These are phyloP conservation scores for Patella ulyssiponensis DNA, from an alignment of 2,888 invertebrate genomes.

Conservation along the genomic window DNA sequence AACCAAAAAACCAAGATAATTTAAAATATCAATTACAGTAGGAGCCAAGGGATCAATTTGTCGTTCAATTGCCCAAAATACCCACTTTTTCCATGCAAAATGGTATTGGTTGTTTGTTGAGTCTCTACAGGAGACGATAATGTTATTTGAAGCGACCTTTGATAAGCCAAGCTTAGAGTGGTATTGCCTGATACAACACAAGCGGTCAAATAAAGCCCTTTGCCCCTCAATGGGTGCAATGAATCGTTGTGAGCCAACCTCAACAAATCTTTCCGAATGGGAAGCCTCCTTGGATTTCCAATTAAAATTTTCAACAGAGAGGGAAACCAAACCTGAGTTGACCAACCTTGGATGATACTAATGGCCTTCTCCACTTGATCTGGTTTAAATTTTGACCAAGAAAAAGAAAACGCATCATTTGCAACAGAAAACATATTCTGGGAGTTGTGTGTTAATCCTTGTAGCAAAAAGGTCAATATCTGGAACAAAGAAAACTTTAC, in stretches of 20 bases:
- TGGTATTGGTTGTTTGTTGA: constrained; percentile 27
- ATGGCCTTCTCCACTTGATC: neutral
- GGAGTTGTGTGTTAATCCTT: constrained; percentile 27
- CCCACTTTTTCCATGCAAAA: constrained; percentile 32
- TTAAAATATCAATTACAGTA: constrained; percentile 21
- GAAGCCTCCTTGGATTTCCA: constrained; percentile 26
- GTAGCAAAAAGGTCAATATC: constrained; percentile 38
- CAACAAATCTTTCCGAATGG: constrained; percentile 32
- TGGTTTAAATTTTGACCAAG: constrained; percentile 30
- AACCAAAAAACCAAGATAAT: constrained; percentile 13
- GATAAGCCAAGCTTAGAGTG: constrained; percentile 31
- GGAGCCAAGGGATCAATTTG: constrained; percentile 27
- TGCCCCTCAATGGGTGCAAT: constrained; percentile 25
- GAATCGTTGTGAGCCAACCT: constrained; percentile 26
- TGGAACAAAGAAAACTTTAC: no score
- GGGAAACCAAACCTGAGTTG: neutral
- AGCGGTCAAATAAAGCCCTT: constrained; percentile 19
- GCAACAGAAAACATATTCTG: constrained; percentile 21
- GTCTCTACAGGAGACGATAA: constrained; percentile 4
- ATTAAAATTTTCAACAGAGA: constrained; percentile 6
- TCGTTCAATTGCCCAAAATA: constrained; percentile 32
- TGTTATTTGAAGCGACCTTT: constrained; percentile 19
- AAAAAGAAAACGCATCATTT: constrained; percentile 29
- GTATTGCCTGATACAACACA: constrained; percentile 32
- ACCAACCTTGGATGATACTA: neutral